Evolutionary conservation across 2,888 invertebrate genomes (phyloP), one percentile per base, ranked within the genome.

Genomic region (Dryococelus australis): DNA sequence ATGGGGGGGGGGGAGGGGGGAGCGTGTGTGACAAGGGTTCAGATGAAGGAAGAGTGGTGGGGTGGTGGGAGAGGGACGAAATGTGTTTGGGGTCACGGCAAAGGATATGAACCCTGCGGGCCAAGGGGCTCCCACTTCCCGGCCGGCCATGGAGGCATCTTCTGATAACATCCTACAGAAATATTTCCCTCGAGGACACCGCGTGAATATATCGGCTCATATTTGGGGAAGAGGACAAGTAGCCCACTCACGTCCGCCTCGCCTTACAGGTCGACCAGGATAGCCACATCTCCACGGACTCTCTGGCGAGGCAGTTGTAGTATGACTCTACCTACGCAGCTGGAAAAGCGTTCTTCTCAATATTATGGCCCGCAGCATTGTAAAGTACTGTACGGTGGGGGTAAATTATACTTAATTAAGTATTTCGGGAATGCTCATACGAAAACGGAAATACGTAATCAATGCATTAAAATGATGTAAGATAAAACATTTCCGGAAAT

Each of bases 1-100:
- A 24, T 65, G 65, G 65, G n/a, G 1, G 65, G 65, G 65, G 10
- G 10, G 65, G 65, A 65, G 16, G 65, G 1, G 24, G 65, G 24
- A 65, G 65, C 65, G 65, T 65, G 65, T 65, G 65, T 65, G 65
- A 65, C 65, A 65, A 65, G 65, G 65, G 65, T 65, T 65, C 65
- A 65, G 65, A 65, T 8, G 24, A 10, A 47, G 0, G 24, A 51
- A 24, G n/a, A 65, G 5, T 20, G 16, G 65, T 13, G 16, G 10
- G 8, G 65, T 65, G 20, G 65, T 65, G 65, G 24, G 65, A 8
- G 24, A 8, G 65, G 65, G 65, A 20, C 65, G 24, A n/a, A 8
- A 65, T 65, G 65, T 65, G 65, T 65, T 65, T 65, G 65, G 65
- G 65, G 65, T 65, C 65, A n/a, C 65, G 65, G 65, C 65, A 24